Evolutionary conservation across 2,797 vertebrate species (phyloP), one percentile per base, ranked within the genome.

Genomic region (Steatocranus sp.): DNA sequence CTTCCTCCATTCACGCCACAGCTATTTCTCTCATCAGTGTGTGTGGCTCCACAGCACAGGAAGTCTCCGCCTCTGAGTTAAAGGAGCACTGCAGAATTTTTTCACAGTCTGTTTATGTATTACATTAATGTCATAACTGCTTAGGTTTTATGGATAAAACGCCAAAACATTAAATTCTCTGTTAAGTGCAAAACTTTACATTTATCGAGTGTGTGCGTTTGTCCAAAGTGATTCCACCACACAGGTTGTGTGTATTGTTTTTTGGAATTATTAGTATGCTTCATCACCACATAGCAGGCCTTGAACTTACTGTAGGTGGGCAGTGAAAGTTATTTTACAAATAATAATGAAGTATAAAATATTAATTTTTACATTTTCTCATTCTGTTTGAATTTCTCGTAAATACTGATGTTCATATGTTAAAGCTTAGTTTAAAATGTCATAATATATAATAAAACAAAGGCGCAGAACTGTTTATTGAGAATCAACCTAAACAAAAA

Each of bases 1-100:
- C 76, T 87, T 79, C 80, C 86, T 85, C 53, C 43, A 50, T 84
- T 89, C 84, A 84, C 49, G 82, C 90, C 81, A 78, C 87, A 92
- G 83, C 32, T 88, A 82, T 94, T 92, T 84, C 87, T 88, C 76
- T 93, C 85, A 93, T 91, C 88, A 92, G 83, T 81, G 78, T 86
- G 90, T 77, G 90, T 85, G 74, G 79, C 83, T 90, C 80, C 82
- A 86, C 90, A 88, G 83, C 90, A 88, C 46, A 73, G 43, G 10
- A 48, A 83, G 80, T 75, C 84, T 84, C 68, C 11, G 75, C 74
- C 36, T 63, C 34, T 54, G n/a, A 82, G 34, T 91, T 88, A 88
- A 63, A 82, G 79, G 75, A 86, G 68, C 83, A 79, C 58, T 87
- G 85, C 83, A 68, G 70, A 50, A 17, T 11, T 48, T 14, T 8